phyloP scores from a whole-genome alignment of 2,797 vertebrate species.

The Picus viridis region DNA sequence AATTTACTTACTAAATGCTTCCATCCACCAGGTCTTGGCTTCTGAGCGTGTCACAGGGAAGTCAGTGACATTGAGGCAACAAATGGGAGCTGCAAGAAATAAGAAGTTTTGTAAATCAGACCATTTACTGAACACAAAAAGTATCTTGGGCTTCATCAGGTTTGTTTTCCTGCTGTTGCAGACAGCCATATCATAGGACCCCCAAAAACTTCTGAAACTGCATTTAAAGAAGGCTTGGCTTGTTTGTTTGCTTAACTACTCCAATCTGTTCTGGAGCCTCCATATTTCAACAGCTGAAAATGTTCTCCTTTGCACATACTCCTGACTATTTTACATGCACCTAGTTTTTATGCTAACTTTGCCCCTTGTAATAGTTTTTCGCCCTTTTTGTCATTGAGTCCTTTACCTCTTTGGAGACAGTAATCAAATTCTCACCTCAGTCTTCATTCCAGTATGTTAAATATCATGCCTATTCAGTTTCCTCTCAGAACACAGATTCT shows the following conservation, averaged over 20 bases:
- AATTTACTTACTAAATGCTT: background rate
- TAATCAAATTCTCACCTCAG: background rate
- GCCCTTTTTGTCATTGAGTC: background rate
- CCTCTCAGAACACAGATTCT: background rate
- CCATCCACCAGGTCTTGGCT: background rate
- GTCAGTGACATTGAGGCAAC: background rate
- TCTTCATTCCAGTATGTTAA: background rate
- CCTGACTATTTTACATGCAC: background rate
- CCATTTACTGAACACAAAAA: background rate
- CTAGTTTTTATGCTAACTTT: background rate
- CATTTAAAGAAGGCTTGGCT: background rate
- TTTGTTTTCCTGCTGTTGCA: background rate
- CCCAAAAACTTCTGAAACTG: background rate
- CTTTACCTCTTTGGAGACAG: background rate
- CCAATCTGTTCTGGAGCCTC: background rate
- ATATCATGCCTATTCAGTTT: background rate
- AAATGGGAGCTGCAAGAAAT: background rate
- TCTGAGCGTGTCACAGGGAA: background rate
- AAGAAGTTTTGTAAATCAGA: background rate
- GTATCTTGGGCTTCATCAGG: background rate
- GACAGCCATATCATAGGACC: background rate
- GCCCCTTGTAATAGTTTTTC: background rate
- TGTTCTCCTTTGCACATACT: background rate
- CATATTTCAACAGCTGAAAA: background rate
- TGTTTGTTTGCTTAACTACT: background rate